Base-by-base conservation (phyloP, 1,140 invertebrate species). In the Lordiphosa stackelbergi region DNA sequence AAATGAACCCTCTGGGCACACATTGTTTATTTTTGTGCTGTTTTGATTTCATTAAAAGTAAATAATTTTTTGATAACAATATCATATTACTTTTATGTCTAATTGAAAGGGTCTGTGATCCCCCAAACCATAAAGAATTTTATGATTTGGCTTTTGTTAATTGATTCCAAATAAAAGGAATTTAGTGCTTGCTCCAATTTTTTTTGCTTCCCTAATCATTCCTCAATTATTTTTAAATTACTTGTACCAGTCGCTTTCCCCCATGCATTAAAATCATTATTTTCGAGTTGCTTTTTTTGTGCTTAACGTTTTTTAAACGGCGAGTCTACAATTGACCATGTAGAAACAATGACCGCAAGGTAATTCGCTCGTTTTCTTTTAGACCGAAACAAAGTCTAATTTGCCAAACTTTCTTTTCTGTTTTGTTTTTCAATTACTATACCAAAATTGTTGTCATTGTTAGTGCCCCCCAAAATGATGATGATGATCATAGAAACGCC, bases 151-250 rank as follows among this genome's bases (percentile, higher is more conserved):
- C 16, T 34, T 40, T 8, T 34, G 42, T 28, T 45, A 45, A 45
- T 46, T 46, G 43, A 45, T 45, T 45, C 28, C 6, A 31, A 31
- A 8, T 31, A 31, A 31, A 31, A 31, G 28, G 28, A 31, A 31
- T 8, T 31, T 31, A 31, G 6, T 8, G 24, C 19, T 34, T 58
- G 28, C 12, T 31, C 45, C 31, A 31, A 36, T 62, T 52, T 28
- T 62, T 52, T 28, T 7, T 13, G 13, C 16, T 61, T 34, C 13
- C 5, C 22, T 34, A 34, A 28, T 42, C 28, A 16, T 16, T 16
- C 36, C 47, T 47, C 61, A 64, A 64, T 64, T 64, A 64, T 54
- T 64, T 64, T 64, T 12, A 54, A 64, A 64, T 64, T 64, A 54
- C 49, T 19, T 46, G 61, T 43, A 64, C 61, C 28, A 31, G 28